A percentile compares a stretch with the other conserved stretches of the same genome.
Conservation (phyloP, 2,888 invertebrate genomes). For the Drosophila conformis region DNA sequence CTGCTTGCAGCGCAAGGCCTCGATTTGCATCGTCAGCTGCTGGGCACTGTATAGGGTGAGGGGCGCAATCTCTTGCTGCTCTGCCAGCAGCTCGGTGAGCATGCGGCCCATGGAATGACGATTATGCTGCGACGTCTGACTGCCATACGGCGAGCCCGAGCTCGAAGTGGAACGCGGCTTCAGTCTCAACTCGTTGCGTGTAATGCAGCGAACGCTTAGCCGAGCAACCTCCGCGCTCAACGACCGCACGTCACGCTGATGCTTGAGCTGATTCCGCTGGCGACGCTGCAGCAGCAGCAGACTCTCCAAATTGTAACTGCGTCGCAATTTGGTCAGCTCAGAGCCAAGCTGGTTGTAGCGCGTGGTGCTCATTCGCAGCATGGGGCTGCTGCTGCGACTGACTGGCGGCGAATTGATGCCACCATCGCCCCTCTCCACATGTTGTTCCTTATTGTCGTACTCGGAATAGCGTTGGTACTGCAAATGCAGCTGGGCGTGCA, state of each 20-base stretch:
- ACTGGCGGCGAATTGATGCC: conserved; percentile 81
- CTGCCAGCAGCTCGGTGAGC: conserved; percentile 80
- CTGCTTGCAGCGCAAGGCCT: conserved; percentile 68
- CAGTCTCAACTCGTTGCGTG: conserved; percentile 65
- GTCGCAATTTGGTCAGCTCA: conserved; percentile 88
- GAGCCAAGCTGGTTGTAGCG: conserved; percentile 85
- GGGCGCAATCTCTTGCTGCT: conserved; percentile 81
- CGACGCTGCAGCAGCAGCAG: conserved; percentile 89
- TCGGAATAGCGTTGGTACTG: conserved; percentile 73
- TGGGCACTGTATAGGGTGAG: conserved; percentile 82
- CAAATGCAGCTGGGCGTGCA: conserved; percentile 72
- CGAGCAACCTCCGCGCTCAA: conserved; percentile 86
- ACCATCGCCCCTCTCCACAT: conserved; percentile 38
- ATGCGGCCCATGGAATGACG: conserved; percentile 83
- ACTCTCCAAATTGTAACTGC: conserved; percentile 90
- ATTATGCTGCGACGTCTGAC: conserved; percentile 57
- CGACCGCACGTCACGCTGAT: conserved; percentile 87
- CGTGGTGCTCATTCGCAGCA: conserved; percentile 77
- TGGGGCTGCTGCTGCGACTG: conserved; percentile 81
- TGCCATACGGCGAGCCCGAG: conserved; percentile 51
- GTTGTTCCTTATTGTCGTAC: conserved; percentile 46
- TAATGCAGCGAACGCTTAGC: conserved; percentile 84
- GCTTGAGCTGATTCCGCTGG: conserved; percentile 90
- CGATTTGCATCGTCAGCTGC: conserved; percentile 72
- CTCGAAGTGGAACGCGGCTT: conserved; percentile 74